Evolutionary conservation across 2,113 vertebrate species (phyloP), one percentile per base, ranked within the genome.

Genomic region (Lycaon pictus): DNA sequence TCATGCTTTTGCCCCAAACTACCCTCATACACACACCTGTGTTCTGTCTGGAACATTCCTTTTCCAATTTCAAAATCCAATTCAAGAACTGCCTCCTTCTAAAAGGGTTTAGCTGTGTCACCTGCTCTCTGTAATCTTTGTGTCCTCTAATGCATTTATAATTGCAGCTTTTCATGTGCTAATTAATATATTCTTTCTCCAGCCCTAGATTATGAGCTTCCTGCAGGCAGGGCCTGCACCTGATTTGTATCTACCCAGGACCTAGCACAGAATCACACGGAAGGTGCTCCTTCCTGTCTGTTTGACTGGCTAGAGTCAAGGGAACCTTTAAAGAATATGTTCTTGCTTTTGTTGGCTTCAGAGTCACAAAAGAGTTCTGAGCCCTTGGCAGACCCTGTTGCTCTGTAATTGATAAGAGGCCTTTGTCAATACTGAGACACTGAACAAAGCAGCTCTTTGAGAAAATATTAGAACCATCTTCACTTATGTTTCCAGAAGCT

Each of bases 381-480:
- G 60, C 81, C 90, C 60, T 96, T 69, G 56, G 23, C 74, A 93
- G 69, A 32, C 2, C 15, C 60, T 84, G 58, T 80, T 93, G 51
- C 95, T 96, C 67, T 76, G 7, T 76, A 51, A 69, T 20, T 74
- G 63, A 96, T 11, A n/a, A 97, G 86, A 92, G 2, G 16, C 29
- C 55, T 97, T 96, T 93, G 94, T 83, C 79, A 88, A 86, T 69
- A 86, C 79, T 17, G 37, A 96, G 62, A 16, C 74, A 84, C 51
- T 83, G 88, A 96, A 95, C n/a, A 97, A 96, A 93, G 63, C 58
- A 91, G 23, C 23, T 85, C 65, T 96, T 83, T 88, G 43, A 92
- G 71, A 97, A 97, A 88, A 88, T 82, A 97, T 90, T 85, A 95
- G 83, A 96, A 82, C 37, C 32, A 60, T 62, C 74, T 94, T 93